Conservation (phyloP, 2,113 vertebrate species). For the Ameiurus melas region DNA sequence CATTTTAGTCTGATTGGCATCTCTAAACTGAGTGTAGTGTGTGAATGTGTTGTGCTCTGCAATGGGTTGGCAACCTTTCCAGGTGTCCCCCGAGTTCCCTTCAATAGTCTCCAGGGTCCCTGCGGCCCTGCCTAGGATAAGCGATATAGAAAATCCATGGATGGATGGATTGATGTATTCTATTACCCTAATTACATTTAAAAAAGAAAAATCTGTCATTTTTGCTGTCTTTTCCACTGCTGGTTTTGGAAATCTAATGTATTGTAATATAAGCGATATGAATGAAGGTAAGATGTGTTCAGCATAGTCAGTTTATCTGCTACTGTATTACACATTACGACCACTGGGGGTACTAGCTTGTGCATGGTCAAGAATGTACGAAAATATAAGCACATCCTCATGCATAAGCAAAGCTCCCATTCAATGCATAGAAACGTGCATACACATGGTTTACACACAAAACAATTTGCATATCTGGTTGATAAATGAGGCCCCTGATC, state of each 20-base stretch:
- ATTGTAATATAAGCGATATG: neutral
- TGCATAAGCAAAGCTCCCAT: neutral
- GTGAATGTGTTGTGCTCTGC: no score
- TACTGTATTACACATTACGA: neutral
- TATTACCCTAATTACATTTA: neutral
- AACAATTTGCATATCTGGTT: neutral
- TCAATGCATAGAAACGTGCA: neutral
- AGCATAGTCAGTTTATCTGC: neutral
- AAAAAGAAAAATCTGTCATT: neutral
- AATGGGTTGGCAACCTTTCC: no score
- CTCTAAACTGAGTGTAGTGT: no score
- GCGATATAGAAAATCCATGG: no score
- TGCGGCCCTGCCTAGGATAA: no score
- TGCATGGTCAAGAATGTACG: neutral
- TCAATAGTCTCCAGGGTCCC: no score
- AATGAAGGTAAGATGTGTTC: neutral
- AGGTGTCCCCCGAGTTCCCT: no score
- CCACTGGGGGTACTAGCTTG: neutral
- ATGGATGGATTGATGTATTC: no score
- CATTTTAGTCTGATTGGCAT: no score
- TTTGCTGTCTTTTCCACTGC: neutral
- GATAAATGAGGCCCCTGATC: neutral
- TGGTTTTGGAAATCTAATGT: neutral
- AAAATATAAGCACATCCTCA: neutral
- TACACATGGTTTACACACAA: neutral